These are phyloP conservation scores for Eudasyphora cyanicolor DNA, from an alignment of 2,888 invertebrate genomes.

Conservation along the genomic window DNA sequence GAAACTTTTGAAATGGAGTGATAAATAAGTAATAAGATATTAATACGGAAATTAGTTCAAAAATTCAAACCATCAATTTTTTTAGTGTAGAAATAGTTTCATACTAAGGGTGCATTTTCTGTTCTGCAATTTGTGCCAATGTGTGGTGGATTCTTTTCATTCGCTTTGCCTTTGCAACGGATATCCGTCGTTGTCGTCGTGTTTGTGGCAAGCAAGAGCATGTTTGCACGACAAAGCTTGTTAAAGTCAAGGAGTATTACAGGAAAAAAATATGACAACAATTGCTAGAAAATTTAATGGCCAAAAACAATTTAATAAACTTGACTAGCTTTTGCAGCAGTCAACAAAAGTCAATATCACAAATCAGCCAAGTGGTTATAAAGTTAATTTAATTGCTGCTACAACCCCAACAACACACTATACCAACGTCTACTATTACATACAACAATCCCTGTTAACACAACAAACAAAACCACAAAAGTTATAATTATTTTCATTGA, in stretches of 20 bases:
- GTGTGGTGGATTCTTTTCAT: background rate
- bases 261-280: background rate
- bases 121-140: background rate
- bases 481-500: background rate
- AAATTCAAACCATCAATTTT: too few species aligned
- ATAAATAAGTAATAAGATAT: too few species aligned
- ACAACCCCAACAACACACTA: too few species aligned
- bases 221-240: background rate
- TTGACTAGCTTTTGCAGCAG: background rate
- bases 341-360: background rate
- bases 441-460: background rate
- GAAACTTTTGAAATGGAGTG: too few species aligned
- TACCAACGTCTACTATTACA: too few species aligned
- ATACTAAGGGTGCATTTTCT: background rate
- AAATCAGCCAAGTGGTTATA: background rate
- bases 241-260: background rate
- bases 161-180: conserved; percentile 2
- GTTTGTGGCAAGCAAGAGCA: background rate
- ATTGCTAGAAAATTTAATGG: background rate
- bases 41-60: too few species aligned
- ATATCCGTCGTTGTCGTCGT: background rate
- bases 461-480: background rate
- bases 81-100: background rate
- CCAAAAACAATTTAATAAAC: background rate
- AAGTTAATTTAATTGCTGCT: too few species aligned